A percentile compares a stretch with the other conserved stretches of the same genome.
Conservation (phyloP, 2,113 vertebrate species). For the Collichthys lucidus region DNA sequence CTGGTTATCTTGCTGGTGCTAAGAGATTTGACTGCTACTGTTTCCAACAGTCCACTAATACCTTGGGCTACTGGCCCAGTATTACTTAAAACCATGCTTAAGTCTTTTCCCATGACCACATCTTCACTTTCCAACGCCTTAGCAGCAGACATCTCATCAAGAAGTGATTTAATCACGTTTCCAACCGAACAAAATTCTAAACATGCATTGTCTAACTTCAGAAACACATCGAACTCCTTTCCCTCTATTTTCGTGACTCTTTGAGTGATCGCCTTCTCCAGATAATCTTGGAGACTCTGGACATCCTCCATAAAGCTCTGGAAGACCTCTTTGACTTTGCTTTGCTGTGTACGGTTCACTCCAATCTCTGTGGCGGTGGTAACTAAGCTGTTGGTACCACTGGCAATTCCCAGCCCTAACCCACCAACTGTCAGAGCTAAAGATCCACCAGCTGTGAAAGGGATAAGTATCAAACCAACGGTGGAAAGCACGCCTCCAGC, state of each 20-base stretch:
- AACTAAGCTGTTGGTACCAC: conserved; percentile 45
- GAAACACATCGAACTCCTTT: neutral
- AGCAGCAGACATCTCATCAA: neutral
- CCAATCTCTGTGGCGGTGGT: conserved; percentile 55
- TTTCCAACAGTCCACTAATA: conserved; percentile 26
- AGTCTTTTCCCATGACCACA: no score
- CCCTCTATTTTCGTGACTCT: neutral
- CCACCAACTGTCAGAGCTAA: conserved; percentile 54
- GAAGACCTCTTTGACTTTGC: conserved; percentile 44
- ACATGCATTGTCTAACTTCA: no score
- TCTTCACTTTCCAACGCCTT: conserved; percentile 27
- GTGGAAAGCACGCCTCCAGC: conserved; percentile 68
- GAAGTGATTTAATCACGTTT: conserved; percentile 19
- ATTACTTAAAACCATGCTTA: no score
- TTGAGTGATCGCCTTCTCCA: conserved; percentile 32
- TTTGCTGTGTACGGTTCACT: conserved; percentile 41
- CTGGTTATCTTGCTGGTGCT: conserved; percentile 30
- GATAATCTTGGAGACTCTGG: conserved; percentile 34
- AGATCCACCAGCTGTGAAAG: conserved; percentile 68
- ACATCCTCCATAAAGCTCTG: conserved; percentile 66
- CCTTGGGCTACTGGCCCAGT: conserved; percentile 1
- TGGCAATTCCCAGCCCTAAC: conserved; percentile 53
- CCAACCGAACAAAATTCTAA: neutral
- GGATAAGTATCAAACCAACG: conserved; percentile 59
- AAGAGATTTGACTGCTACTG: conserved; percentile 45